Evolutionary conservation across 1,140 invertebrate species (phyloP), one percentile per base, ranked within the genome.

Genomic region (Acromyrmex charruanus): DNA sequence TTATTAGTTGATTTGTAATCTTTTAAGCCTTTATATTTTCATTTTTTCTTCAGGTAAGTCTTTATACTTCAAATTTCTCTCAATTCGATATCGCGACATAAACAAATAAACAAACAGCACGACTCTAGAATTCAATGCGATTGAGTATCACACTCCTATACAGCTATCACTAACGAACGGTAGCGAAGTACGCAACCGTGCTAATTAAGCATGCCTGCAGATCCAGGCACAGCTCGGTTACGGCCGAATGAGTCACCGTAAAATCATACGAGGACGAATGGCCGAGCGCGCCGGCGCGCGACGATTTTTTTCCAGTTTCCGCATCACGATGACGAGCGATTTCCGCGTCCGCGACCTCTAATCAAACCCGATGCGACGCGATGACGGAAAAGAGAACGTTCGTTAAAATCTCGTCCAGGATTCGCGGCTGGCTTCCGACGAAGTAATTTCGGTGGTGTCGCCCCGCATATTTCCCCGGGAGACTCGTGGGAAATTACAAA

Each of bases 401-500:
- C 80, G 80, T 84, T 84, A 84, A 84, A 84, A 74, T 75, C 80
- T 74, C 80, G n/a, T 61, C 59, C 55, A 16, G 69, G 28, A 84
- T 61, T n/a, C 18, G 63, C 55, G 55, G 25, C 18, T 25, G n/a
- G n/a, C 35, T 72, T 31, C 3, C 69, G 55, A 35, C 55, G 25
- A 74, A 75, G 44, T 74, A 75, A 84, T 84, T 74, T 74, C 39
- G 55, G 31, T n/a, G 18, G 16, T 49, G 53, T 74, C 55, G 55
- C 39, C 25, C 18, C 7, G 28, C 53, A 12, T 12, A 49, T 75
- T 63, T 63, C 14, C 39, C 31, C 12, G 6, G n/a, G 39, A 65
- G 14, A 44, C 55, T 18, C 69, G n/a, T 12, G 39, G 55, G 55
- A 75, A 84, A 84, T 84, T 84, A 84, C 69, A 75, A 75, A 84